phyloP scores from a whole-genome alignment of 2,888 invertebrate species.

The Dilophus febrilis region DNA sequence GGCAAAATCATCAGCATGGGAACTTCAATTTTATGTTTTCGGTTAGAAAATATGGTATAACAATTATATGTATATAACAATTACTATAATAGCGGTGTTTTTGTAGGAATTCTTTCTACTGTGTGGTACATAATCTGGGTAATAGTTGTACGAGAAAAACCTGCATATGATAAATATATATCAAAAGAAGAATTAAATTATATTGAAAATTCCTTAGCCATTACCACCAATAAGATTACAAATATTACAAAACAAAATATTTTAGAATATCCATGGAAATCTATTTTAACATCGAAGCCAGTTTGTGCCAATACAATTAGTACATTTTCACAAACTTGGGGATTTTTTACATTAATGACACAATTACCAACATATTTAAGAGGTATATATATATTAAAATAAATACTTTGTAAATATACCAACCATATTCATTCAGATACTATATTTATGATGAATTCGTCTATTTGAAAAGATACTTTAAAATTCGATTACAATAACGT shows the following conservation, averaged over 20 bases:
- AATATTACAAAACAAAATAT: conserved; percentile 30
- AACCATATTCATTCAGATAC: too few relatives aligned
- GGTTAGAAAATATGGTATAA: conserved; percentile 30
- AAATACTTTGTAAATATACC: too few relatives aligned
- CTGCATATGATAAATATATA: conserved; percentile 57
- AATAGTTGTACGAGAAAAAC: conserved; percentile 51
- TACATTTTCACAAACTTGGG: conserved; percentile 82
- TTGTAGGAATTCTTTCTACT: too few relatives aligned
- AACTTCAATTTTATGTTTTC: conserved; percentile 67
- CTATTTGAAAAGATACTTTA: conserved; percentile 55
- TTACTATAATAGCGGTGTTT: background rate
- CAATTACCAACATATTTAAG: conserved; percentile 69
- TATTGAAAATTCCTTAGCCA: conserved; percentile 43
- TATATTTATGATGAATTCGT: too few relatives aligned
- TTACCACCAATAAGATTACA: conserved; percentile 11
- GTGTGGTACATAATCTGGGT: conserved; percentile 59
- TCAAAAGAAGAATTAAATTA: conserved; percentile 54
- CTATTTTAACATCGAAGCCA: conserved; percentile 54
- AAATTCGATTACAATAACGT: conserved; percentile 58
- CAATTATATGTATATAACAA: background rate
- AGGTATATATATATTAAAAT: conserved; percentile 34
- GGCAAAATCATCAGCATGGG: conserved; percentile 57
- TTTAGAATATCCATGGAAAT: conserved; percentile 52
- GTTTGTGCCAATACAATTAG: conserved; percentile 73
- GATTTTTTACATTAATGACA: conserved; percentile 70